A percentile compares a stretch with the other conserved stretches of the same genome.
phyloP scores from a whole-genome alignment of 2,888 invertebrate genomes.

The Himalopsyche japonica region DNA sequence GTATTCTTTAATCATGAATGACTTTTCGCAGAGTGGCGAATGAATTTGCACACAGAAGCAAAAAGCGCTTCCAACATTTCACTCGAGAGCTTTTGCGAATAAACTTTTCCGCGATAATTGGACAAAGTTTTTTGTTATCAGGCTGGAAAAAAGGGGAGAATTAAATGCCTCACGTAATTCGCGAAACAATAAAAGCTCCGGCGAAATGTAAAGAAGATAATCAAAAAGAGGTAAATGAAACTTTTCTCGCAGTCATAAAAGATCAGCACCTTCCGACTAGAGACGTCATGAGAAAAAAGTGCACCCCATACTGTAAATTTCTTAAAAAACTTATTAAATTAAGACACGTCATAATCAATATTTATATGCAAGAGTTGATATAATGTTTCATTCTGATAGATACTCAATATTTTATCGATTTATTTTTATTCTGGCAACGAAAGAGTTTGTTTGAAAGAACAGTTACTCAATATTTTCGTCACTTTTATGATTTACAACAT shows the following conservation, averaged over 20 bases:
- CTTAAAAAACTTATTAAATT: too few species aligned
- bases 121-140: slow-evolving; percentile 5
- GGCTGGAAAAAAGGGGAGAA: neutral
- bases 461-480: too few species aligned
- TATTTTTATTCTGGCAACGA: too few species aligned
- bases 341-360: too few species aligned
- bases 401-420: too few species aligned
- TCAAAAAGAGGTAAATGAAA: slow-evolving; percentile 29
- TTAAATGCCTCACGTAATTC: slow-evolving; percentile 23
- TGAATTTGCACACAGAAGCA: neutral
- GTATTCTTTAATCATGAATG: neutral
- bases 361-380: too few species aligned
- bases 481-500: too few species aligned
- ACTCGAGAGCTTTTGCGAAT: neutral
- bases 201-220: slow-evolving; percentile 20
- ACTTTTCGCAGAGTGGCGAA: neutral
- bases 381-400: too few species aligned
- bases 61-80: neutral
- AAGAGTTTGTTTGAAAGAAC: too few species aligned
- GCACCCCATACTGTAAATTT: too few species aligned
- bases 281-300: neutral
- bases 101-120: neutral
- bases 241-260: slow-evolving; percentile 29
- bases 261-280: slow-evolving; percentile 6
- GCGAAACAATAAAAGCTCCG: slow-evolving; percentile 24